phyloP scores from a whole-genome alignment of 2,797 vertebrate genomes.

The Emys orbicularis region DNA sequence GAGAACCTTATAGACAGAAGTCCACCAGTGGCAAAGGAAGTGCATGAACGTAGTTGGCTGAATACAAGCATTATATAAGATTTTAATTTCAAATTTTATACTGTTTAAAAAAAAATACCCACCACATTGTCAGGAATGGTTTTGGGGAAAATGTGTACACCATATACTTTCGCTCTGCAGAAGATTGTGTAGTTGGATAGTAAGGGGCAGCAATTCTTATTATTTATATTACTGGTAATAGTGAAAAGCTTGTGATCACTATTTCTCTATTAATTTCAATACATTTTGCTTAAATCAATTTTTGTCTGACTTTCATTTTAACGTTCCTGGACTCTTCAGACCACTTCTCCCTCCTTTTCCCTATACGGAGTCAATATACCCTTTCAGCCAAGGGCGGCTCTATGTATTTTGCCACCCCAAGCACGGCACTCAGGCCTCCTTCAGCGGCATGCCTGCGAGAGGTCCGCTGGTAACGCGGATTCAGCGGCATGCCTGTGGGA shows the following conservation, averaged over 20 bases:
- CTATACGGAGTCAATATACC: background rate
- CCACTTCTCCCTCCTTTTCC: background rate
- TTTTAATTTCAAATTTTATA: background rate
- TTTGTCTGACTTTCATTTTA: background rate
- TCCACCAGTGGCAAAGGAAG: background rate
- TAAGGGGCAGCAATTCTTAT: background rate
- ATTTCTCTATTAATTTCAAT: background rate
- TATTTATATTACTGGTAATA: background rate
- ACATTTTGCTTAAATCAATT: background rate
- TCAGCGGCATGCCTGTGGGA: no score
- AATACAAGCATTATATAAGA: background rate
- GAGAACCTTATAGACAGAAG: background rate
- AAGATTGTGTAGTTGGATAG: background rate
- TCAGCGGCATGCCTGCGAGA: no score
- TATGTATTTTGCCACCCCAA: no score
- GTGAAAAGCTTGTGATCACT: background rate
- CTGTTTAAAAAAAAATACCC: background rate
- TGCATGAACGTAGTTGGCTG: background rate
- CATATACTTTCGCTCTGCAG: background rate
- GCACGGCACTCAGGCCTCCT: no score
- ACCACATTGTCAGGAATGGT: background rate
- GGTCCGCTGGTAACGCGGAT: no score
- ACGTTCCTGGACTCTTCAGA: background rate
- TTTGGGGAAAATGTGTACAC: background rate
- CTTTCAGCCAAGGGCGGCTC: background rate